Evolutionary conservation across 2,113 vertebrate genomes (phyloP).

Genomic region (Chelonoidis abingdonii): DNA sequence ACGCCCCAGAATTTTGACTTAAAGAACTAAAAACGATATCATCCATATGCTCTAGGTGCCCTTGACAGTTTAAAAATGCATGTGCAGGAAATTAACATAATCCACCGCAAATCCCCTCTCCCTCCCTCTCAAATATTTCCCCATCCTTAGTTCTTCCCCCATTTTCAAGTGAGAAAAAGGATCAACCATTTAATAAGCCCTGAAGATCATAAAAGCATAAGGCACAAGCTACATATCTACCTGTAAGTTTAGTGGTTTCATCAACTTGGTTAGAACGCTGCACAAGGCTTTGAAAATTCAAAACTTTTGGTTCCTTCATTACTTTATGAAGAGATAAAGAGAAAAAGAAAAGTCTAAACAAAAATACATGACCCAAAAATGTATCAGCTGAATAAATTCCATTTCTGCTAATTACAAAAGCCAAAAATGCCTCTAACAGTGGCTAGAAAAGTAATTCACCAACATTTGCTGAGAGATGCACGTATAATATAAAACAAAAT

Average conservation of each 20-base stretch:
- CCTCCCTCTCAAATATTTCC: neutral
- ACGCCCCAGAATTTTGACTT: neutral
- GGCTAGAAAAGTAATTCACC: neutral
- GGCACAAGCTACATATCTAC: neutral
- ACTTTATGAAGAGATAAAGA: neutral
- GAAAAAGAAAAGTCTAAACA: neutral
- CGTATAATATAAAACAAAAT: conserved; percentile 27
- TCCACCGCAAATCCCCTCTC: neutral
- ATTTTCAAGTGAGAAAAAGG: neutral
- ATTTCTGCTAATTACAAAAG: conserved; percentile 39
- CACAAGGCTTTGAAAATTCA: conserved; percentile 11
- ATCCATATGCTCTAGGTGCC: neutral
- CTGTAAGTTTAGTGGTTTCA: neutral
- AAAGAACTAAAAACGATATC: neutral
- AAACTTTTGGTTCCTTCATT: neutral
- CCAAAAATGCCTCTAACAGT: conserved; percentile 23
- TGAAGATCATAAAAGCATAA: neutral
- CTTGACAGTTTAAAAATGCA: neutral
- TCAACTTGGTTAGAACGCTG: neutral
- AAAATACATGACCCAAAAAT: neutral
- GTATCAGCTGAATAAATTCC: neutral
- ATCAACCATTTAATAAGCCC: neutral
- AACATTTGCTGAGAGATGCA: neutral
- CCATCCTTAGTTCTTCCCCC: neutral
- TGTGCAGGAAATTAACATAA: neutral